Evolutionary conservation across 92 coral and sea anemone species (phyloP).

Genomic region (Montipora capitata): DNA sequence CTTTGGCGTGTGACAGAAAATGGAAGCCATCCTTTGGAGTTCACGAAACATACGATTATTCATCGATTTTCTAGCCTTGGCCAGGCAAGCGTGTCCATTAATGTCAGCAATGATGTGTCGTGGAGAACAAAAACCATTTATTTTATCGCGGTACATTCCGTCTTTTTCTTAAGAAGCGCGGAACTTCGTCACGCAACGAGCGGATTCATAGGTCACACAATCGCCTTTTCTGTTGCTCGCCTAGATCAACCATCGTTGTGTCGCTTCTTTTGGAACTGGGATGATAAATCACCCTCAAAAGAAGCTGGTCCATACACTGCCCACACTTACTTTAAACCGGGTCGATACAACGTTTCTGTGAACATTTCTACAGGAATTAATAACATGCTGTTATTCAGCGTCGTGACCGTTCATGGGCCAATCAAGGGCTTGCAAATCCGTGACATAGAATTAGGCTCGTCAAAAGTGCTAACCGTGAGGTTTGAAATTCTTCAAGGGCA

Average conservation of each 20-base stretch:
- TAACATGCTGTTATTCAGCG: constrained; percentile 49
- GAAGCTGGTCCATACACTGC: constrained; percentile 1
- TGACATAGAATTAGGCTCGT: constrained; percentile 38
- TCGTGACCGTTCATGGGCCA: constrained; percentile 66
- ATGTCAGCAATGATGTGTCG: constrained; percentile 32
- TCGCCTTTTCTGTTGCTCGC: constrained; percentile 47
- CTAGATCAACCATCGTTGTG: constrained; percentile 9
- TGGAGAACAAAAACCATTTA: not conserved
- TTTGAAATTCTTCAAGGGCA: constrained; percentile 80
- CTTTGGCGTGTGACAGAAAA: constrained; percentile 66
- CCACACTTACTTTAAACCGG: constrained; percentile 77
- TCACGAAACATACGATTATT: not conserved
- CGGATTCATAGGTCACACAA: constrained; percentile 67
- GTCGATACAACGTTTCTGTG: constrained; percentile 64
- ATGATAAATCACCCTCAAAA: constrained; percentile 38
- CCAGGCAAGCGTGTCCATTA: constrained; percentile 14
- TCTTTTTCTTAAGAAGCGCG: constrained; percentile 7
- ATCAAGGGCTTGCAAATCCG: constrained; percentile 67
- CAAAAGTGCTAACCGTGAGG: constrained; percentile 36
- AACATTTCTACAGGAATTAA: constrained; percentile 55
- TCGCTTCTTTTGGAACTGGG: constrained; percentile 54
- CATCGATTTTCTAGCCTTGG: constrained; percentile 40
- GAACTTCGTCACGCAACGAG: constrained; percentile 49
- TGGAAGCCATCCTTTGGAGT: not conserved
- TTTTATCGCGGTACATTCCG: not conserved